A percentile compares a stretch with the other conserved stretches of the same genome.
Conservation (phyloP, 1,140 invertebrate genomes). For the Radopholus similis region DNA sequence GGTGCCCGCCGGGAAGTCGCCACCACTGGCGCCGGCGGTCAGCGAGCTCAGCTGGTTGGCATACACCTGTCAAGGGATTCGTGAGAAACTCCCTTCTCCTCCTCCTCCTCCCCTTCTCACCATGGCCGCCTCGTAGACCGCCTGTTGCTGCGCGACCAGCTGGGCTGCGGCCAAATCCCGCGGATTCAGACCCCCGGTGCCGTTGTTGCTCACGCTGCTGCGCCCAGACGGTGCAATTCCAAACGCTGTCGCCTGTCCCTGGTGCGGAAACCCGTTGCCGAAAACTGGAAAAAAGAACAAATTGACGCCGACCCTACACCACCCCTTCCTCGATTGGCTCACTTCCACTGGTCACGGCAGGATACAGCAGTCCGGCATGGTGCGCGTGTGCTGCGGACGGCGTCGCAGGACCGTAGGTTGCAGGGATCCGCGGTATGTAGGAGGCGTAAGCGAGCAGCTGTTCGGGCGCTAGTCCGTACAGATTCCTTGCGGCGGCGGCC, state of each 20-base stretch:
- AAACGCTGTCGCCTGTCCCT: conserved; percentile 15
- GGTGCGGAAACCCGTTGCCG: conserved; percentile 38
- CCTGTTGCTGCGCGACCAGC: conserved; percentile 41
- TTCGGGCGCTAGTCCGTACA: conserved; percentile 58
- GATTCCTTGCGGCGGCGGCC: conserved; percentile 56
- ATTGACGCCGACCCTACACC: not conserved
- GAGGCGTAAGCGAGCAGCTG: conserved; percentile 53
- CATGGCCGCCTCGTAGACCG: conserved; percentile 46
- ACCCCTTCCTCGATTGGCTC: not conserved
- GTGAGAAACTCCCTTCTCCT: not conserved
- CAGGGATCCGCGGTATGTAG: conserved; percentile 38
- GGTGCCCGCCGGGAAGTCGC: not conserved
- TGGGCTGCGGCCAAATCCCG: conserved; percentile 46
- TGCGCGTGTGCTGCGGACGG: not conserved
- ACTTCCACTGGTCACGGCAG: conserved; percentile 19
- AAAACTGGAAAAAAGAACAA: conserved; percentile 40
- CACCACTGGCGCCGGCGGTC: not conserved
- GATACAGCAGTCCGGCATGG: conserved; percentile 7
- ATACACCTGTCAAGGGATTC: conserved; percentile 3
- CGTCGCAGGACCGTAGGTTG: conserved; percentile 27
- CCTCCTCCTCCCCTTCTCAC: not conserved
- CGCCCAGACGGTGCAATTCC: conserved; percentile 41
- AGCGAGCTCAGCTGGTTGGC: conserved; percentile 18
- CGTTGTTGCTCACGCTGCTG: conserved; percentile 39
- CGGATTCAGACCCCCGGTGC: conserved; percentile 34